These are phyloP conservation scores for Octodonta nipae DNA, from an alignment of 2,888 invertebrate genomes.

Conservation along the genomic window DNA sequence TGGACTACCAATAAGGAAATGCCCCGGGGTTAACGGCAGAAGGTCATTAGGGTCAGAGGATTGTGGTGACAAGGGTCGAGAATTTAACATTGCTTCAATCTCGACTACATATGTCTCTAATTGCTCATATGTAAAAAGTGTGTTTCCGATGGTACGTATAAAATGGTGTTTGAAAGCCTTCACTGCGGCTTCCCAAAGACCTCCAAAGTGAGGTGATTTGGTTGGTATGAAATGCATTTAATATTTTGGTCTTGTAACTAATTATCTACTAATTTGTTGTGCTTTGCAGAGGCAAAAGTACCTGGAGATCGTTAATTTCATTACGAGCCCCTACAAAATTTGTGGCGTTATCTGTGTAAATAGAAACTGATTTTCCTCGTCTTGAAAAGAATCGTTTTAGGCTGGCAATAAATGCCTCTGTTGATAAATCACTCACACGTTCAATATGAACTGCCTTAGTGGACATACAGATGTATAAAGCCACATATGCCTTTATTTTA, in stretches of 20 bases:
- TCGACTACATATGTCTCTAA: slow-evolving; percentile 5
- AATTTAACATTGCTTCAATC: slow-evolving; percentile 6
- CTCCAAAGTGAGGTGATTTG: slow-evolving; percentile 19
- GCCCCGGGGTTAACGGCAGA: slow-evolving; percentile 15
- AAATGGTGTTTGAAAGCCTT: slow-evolving; percentile 6
- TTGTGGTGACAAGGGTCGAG: slow-evolving; percentile 3
- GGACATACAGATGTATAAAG: too few relatives aligned
- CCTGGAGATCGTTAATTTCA: too few relatives aligned
- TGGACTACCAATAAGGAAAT: slow-evolving; percentile 16
- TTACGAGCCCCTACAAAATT: too few relatives aligned
- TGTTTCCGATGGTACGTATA: neutral
- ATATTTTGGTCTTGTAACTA: slow-evolving; percentile 6
- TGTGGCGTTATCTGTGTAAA: too few relatives aligned
- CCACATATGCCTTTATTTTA: slow-evolving; percentile 1
- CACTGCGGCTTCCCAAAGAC: slow-evolving; percentile 21
- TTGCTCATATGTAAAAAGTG: slow-evolving; percentile 2
- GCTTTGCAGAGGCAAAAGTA: too few relatives aligned
- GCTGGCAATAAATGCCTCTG: too few relatives aligned
- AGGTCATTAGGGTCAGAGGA: slow-evolving; percentile 11
- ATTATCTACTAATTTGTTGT: slow-evolving; percentile 4
- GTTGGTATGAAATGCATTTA: slow-evolving; percentile 21
- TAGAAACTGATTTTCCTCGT: too few relatives aligned
- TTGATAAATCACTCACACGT: too few relatives aligned
- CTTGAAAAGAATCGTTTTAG: too few relatives aligned
- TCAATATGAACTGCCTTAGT: too few relatives aligned